Conservation (phyloP, 2,113 vertebrate species). For the Leucosticte australis region DNA sequence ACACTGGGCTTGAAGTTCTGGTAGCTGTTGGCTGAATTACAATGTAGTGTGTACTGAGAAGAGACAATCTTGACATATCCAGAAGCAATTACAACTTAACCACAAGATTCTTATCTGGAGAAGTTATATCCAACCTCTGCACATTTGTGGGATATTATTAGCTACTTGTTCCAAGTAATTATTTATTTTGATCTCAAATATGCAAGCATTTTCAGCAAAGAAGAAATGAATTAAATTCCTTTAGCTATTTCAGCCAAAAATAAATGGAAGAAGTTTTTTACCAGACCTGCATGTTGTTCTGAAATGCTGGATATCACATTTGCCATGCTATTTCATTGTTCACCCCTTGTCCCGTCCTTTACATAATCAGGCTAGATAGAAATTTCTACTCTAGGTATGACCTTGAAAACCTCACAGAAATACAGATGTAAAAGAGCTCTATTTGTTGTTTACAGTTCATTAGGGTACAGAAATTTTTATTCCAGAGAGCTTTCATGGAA, state of each 20-base stretch:
- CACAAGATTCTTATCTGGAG: not conserved
- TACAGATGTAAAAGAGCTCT: not conserved
- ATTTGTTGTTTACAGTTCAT: not conserved
- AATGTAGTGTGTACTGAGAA: not conserved
- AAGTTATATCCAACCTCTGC: not conserved
- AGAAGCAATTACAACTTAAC: not conserved
- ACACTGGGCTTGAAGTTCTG: not conserved
- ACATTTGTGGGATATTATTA: not conserved
- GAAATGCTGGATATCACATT: not conserved
- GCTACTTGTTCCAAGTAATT: not conserved
- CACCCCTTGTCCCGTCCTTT: not conserved
- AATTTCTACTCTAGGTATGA: not conserved
- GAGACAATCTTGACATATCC: not conserved
- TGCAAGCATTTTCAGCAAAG: not conserved
- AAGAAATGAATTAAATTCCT: not conserved
- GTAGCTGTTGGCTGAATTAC: not conserved
- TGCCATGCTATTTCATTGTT: not conserved
- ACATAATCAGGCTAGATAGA: not conserved
- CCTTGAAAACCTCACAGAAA: not conserved
- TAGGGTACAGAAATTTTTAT: not conserved
- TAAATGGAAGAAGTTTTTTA: not conserved
- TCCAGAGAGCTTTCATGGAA: not conserved
- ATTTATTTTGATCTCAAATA: not conserved
- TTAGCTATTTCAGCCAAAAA: not conserved
- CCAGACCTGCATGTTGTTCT: not conserved